These are phyloP conservation scores for Lasioglossum marginatum DNA, from an alignment of 2,888 invertebrate species.

Conservation along the genomic window DNA sequence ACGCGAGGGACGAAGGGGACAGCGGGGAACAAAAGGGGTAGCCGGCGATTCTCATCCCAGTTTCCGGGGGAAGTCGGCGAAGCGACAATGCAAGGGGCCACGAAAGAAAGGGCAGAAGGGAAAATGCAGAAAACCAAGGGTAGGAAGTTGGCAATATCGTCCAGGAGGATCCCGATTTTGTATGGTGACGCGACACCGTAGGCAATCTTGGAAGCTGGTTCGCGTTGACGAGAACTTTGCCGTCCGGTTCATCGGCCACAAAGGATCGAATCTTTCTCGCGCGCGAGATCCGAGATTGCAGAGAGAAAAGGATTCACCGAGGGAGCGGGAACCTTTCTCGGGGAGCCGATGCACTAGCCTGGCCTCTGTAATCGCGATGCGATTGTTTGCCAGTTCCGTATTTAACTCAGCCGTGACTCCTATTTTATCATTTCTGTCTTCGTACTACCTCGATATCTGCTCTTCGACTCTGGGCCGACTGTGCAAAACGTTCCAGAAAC, in stretches of 20 bases:
- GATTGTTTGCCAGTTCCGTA: background rate
- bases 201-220: slow-evolving; percentile 67
- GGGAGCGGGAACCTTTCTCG: slow-evolving; percentile 22
- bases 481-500: background rate
- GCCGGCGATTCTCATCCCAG: slow-evolving; percentile 49
- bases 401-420: background rate
- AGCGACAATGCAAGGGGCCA: slow-evolving; percentile 23
- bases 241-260: slow-evolving; percentile 64
- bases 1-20: background rate
- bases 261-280: slow-evolving; percentile 56
- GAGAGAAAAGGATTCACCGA: slow-evolving; percentile 33
- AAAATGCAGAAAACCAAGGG: slow-evolving; percentile 54
- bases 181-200: slow-evolving; percentile 53
- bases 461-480: background rate
- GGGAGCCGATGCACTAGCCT: background rate
- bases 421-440: background rate
- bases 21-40: background rate
- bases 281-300: slow-evolving; percentile 49
- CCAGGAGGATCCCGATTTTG: slow-evolving; percentile 69
- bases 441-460: background rate
- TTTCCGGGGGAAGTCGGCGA: slow-evolving; percentile 48
- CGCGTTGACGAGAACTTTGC: slow-evolving; percentile 60
- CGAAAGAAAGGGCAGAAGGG: slow-evolving; percentile 29
- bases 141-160: slow-evolving; percentile 70
- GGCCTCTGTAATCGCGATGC: background rate